Percentiles rank a stretch among this genome's conserved stretches.
These are phyloP conservation scores for Stenichneumon culpator DNA, from an alignment of 2,888 invertebrate genomes.

Conservation along the genomic window DNA sequence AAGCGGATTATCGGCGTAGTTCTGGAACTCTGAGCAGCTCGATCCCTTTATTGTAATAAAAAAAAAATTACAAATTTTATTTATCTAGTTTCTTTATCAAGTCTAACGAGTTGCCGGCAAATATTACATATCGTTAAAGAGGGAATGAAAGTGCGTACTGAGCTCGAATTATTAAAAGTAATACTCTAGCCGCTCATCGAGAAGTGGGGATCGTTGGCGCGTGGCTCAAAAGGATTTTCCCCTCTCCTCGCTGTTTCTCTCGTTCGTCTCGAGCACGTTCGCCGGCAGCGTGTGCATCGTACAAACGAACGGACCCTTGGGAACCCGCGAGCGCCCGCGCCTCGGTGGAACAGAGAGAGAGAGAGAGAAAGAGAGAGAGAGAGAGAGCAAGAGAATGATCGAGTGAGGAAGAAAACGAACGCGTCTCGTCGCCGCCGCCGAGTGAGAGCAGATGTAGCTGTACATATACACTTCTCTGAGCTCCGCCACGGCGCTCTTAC, in stretches of 20 bases:
- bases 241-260: constrained; percentile 66
- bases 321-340: constrained; percentile 48
- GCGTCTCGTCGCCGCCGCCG: constrained; percentile 64
- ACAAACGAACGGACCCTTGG: constrained; percentile 65
- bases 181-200: constrained; percentile 45
- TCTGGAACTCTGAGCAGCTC: constrained; percentile 49
- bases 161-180: constrained; percentile 16
- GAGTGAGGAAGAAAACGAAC: constrained; percentile 34
- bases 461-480: constrained; percentile 56
- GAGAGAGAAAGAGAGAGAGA: constrained; percentile 26
- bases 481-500: constrained; percentile 46
- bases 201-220: constrained; percentile 81
- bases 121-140: background rate
- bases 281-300: constrained; percentile 60
- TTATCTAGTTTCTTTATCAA: background rate
- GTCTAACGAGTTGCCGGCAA: background rate
- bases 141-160: background rate
- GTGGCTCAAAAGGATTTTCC: constrained; percentile 75
- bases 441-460: constrained; percentile 73
- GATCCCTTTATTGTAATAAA: constrained; percentile 42
- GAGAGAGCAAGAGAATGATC: constrained; percentile 19
- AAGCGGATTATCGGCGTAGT: constrained; percentile 61
- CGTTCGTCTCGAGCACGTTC: constrained; percentile 56
- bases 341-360: constrained; percentile 41
- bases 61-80: background rate